phyloP scores from a whole-genome alignment of 2,888 invertebrate genomes.

The Drosophila melanosoma region DNA sequence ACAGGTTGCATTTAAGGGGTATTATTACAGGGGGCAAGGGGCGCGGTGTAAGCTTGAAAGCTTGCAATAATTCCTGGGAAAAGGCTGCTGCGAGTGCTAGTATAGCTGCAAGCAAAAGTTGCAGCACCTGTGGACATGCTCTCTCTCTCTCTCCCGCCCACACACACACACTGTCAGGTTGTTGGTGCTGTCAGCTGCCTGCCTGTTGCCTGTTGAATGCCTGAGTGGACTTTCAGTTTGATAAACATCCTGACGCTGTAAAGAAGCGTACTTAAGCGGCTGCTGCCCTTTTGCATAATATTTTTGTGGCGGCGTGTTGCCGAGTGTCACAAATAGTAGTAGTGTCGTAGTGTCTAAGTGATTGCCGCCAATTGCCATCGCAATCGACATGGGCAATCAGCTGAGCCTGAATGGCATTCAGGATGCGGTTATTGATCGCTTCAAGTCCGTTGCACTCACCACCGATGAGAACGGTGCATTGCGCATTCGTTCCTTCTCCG shows the following conservation, averaged over 20 bases:
- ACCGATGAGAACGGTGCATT: slow-evolving; percentile 78
- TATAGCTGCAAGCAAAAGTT: slow-evolving; percentile 18
- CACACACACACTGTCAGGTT: background rate
- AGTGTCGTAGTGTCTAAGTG: background rate
- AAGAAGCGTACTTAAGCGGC: slow-evolving; percentile 54
- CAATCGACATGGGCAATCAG: slow-evolving; percentile 74
- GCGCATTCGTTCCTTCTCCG: slow-evolving; percentile 82
- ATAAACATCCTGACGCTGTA: slow-evolving; percentile 75
- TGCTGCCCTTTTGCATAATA: slow-evolving; percentile 25
- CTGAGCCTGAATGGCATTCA: slow-evolving; percentile 79
- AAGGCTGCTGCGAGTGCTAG: slow-evolving; percentile 18
- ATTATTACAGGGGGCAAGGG: slow-evolving; percentile 19
- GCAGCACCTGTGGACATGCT: slow-evolving; percentile 41
- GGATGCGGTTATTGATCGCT: slow-evolving; percentile 81
- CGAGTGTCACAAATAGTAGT: slow-evolving; percentile 15
- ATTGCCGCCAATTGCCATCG: slow-evolving; percentile 1
- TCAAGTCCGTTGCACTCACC: slow-evolving; percentile 80
- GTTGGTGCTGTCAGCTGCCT: slow-evolving; percentile 24
- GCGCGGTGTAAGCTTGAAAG: slow-evolving; percentile 38
- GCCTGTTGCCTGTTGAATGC: slow-evolving; percentile 71
- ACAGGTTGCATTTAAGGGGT: background rate
- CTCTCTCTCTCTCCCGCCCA: slow-evolving; percentile 3
- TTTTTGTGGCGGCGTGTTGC: slow-evolving; percentile 26
- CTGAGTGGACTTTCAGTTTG: slow-evolving; percentile 67
- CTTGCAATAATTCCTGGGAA: slow-evolving; percentile 45